Evolutionary conservation across 2,797 vertebrate genomes (phyloP), one percentile per base, ranked within the genome.

Genomic region (Chiloscyllium punctatum): DNA sequence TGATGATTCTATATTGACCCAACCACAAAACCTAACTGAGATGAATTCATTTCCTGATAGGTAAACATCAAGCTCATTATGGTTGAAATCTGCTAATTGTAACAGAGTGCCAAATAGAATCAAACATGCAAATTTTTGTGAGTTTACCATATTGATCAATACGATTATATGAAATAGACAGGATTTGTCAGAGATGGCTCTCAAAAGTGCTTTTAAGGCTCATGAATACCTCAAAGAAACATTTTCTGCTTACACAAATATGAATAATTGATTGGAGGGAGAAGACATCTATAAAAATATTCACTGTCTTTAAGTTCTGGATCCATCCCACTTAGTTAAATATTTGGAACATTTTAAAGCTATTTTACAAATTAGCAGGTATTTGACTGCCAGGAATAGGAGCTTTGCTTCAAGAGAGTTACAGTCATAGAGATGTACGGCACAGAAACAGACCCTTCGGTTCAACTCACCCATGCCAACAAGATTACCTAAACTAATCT

Each of bases 351-450:
- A 74, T 33, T 7, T 74, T 74, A 74, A 74, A 74, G 72, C 79
- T 1, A 86, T 90, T 0, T 0, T 37, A 0, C 72, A 74, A 86
- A 57, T 95, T 96, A 97, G 0, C n/a, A 69, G 0, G 97, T 98
- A 95, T 99, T 99, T 0, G 96, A 98, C 96, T 97, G 98, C 97
- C 98, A 98, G 79, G 99, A 27, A 99, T 99, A 99, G 97, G 98
- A 99, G 96, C 97, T 98, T 96, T 99, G 99, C 95, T 96, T 95
- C 0, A 98, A 99, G 97, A 97, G 98, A 96, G 98, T 98, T 48
- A 48, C 42, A 48, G 42, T 48, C 92, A 97, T 53, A 48, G 1
- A 48, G 42, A 48, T 48, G 42, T 48, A 48, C 1, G 42, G 42
- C 42, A 48, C 42, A 1, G 42, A 48, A 48, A 48, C 42, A 48